Evolutionary conservation across 2,113 vertebrate genomes (phyloP), one percentile per base, ranked within the genome.

Genomic region (Amblyopsis rosae): DNA sequence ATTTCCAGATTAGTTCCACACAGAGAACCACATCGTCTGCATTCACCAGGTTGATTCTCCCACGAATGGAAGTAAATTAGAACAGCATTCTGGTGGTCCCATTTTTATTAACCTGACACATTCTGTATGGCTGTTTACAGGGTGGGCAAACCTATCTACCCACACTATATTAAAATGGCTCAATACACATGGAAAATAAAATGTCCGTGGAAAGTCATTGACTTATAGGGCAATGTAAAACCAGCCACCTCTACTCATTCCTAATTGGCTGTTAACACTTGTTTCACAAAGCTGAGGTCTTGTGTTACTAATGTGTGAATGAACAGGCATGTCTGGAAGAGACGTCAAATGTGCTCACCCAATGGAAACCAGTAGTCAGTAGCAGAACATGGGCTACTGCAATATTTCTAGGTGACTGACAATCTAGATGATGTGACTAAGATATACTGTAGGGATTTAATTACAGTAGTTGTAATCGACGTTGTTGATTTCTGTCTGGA

Each of bases 221-320:
- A 81, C 77, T 84, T 83, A 63, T 74, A 53, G 72, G 19, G 62
- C 62, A 60, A 85, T 62, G 81, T 73, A 70, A 85, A 83, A 77
- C 65, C 73, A 41, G 41, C 48, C 80, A 73, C 81, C 74, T 82
- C 75, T 51, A n/a, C 69, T 85, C 59, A 46, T 15, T 32, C 62
- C 79, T 90, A 91, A 91, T 89, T 88, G 84, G 85, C 81, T 87
- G 76, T 91, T 86, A 89, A 86, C 84, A 70, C 80, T 47, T 16
- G 46, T 87, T 88, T 84, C 88, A 80, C 76, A 69, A 87, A 86
- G 78, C 70, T 26, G 51, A 70, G 82, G 64, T 73, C 6, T 15
- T 54, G 64, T 26, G 56, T 84, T 54, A 69, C 85, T 6, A 8
- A 75, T 41, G 69, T 83, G 74, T 73, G 81, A 77, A 83, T 82